These are phyloP conservation scores for Betta splendens DNA, from an alignment of 2,797 vertebrate genomes.

Conservation along the genomic window DNA sequence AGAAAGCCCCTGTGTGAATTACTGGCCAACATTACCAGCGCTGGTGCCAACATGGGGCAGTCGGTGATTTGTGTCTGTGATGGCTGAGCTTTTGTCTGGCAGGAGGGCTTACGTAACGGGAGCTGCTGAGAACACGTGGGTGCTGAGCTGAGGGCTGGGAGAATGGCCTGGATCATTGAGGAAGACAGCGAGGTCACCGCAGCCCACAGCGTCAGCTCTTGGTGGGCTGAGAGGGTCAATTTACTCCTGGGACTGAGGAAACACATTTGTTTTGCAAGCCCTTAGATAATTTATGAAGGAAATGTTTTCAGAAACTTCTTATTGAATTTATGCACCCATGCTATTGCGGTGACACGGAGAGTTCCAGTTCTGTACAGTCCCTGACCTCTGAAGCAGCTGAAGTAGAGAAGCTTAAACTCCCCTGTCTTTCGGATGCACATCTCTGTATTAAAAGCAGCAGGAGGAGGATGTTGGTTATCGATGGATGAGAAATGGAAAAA, in stretches of 20 bases:
- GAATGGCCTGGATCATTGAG: conserved; percentile 70
- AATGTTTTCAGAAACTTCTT: neutral
- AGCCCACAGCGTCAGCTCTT: conserved; percentile 43
- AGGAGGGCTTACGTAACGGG: conserved; percentile 74
- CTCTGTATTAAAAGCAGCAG: neutral
- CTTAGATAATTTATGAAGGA: conserved; percentile 12
- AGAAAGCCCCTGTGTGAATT: conserved; percentile 47
- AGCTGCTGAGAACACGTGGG: conserved; percentile 77
- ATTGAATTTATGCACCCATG: neutral
- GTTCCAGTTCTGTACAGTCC: neutral
- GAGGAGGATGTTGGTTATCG: neutral
- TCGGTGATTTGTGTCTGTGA: conserved; percentile 71
- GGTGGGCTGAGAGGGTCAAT: conserved; percentile 33
- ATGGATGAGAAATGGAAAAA: conserved; percentile 13
- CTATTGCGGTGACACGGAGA: neutral
- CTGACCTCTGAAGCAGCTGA: conserved; percentile 6
- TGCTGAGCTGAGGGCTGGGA: conserved; percentile 67
- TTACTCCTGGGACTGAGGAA: conserved; percentile 17
- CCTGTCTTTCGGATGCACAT: neutral
- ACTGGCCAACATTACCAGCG: conserved; percentile 41
- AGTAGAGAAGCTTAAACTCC: neutral
- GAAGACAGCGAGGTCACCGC: conserved; percentile 67
- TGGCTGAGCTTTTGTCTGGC: conserved; percentile 78
- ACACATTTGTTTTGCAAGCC: conserved; percentile 23
- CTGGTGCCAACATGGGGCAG: conserved; percentile 53